These are phyloP conservation scores for Parnassius apollo DNA, from an alignment of 2,888 invertebrate genomes.

Conservation along the genomic window DNA sequence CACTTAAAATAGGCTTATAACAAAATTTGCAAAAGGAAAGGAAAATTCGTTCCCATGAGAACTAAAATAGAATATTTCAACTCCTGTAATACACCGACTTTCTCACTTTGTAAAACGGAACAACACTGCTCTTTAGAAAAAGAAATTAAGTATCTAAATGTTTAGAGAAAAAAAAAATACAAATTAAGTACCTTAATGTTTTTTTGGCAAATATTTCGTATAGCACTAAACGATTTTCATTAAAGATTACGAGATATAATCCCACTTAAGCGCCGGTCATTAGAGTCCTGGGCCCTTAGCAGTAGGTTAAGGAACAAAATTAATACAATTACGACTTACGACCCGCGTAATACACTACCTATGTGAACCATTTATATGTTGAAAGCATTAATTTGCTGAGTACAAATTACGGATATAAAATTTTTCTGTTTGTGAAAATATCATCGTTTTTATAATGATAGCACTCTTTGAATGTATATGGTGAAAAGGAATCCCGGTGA, in stretches of 20 bases:
- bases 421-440: not conserved
- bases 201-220: not conserved
- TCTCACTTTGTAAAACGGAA: too few species aligned
- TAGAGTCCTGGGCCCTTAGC: not conserved
- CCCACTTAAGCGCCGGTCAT: not conserved
- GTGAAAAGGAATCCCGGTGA: too few species aligned
- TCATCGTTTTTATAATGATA: not conserved
- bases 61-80: too few species aligned
- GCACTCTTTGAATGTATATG: too few species aligned
- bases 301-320: slow-evolving; percentile 1
- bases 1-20: too few species aligned
- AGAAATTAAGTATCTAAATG: not conserved
- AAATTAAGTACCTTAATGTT: not conserved
- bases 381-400: not conserved
- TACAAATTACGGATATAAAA: slow-evolving; percentile 11
- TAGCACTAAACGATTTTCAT: not conserved
- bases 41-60: too few species aligned
- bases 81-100: too few species aligned
- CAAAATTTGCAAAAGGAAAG: too few species aligned
- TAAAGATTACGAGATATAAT: slow-evolving; percentile 1
- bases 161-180: too few species aligned
- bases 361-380: slow-evolving; percentile 8
- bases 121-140: too few species aligned
- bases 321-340: slow-evolving; percentile 11
- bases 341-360: slow-evolving; percentile 5